phyloP scores from a whole-genome alignment of 2,113 vertebrate species.

The Oreochromis spilurus region DNA sequence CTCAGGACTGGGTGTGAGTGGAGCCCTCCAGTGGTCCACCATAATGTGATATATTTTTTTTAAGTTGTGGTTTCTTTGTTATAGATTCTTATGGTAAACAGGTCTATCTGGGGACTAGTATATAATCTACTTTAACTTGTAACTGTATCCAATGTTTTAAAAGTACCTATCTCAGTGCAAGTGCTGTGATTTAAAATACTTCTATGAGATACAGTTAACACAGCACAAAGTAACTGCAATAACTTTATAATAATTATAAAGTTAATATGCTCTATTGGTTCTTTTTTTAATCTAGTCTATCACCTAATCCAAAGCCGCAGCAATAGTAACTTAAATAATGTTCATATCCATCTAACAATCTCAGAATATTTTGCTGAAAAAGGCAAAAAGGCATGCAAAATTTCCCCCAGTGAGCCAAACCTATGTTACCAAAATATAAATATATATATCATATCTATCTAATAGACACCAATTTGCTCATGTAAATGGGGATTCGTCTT shows the following conservation, averaged over 20 bases:
- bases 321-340: neutral
- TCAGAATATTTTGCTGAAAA: neutral
- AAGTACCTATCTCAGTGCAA: neutral
- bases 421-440: neutral
- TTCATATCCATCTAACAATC: neutral
- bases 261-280: neutral
- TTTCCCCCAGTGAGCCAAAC: neutral
- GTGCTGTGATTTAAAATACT: neutral
- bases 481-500: neutral
- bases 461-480: neutral
- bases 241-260: neutral
- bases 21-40: too few species aligned
- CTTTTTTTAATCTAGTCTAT: neutral
- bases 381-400: neutral
- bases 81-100: neutral
- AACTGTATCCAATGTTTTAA: neutral
- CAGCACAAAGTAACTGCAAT: neutral
- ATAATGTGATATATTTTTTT: neutral
- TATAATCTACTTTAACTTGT: neutral
- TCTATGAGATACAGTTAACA: neutral
- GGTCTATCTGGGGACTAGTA: neutral
- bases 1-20: too few species aligned
- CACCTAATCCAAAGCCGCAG: neutral
- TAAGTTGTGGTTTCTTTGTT: neutral
- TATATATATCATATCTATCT: neutral